Conservation (phyloP, 2,797 vertebrate species). For the Sebastes wilsoni region DNA sequence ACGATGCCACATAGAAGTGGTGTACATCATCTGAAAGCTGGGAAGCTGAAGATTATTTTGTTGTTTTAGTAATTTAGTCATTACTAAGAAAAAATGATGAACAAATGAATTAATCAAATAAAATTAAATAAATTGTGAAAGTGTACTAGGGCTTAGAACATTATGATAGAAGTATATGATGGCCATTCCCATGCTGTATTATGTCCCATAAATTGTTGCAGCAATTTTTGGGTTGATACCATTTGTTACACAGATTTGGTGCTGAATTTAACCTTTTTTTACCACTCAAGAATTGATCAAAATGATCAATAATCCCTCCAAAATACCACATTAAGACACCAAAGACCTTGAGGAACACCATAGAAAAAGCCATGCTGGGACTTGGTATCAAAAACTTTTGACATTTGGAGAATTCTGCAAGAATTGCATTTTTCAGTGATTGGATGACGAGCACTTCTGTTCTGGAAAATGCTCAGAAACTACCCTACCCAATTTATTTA, state of each 20-base stretch:
- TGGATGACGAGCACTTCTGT: background rate
- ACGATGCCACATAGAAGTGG: no score
- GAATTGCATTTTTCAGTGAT: background rate
- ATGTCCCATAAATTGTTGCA: background rate
- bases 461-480: no score
- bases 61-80: no score
- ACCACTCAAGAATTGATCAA: no score
- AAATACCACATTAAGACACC: background rate
- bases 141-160: background rate
- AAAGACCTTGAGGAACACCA: background rate
- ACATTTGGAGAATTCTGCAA: no score
- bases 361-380: background rate
- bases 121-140: no score
- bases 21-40: background rate
- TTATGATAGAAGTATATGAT: background rate
- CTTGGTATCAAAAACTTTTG: background rate
- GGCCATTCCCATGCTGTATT: background rate
- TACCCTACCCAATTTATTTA: no score
- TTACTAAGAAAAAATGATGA: no score
- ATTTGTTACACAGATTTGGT: background rate
- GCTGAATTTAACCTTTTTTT: background rate
- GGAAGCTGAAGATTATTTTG: background rate
- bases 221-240: background rate
- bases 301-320: no score
- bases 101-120: no score